phyloP scores from a whole-genome alignment of 92 coral and sea anemone species.

The Siderastrea siderea region DNA sequence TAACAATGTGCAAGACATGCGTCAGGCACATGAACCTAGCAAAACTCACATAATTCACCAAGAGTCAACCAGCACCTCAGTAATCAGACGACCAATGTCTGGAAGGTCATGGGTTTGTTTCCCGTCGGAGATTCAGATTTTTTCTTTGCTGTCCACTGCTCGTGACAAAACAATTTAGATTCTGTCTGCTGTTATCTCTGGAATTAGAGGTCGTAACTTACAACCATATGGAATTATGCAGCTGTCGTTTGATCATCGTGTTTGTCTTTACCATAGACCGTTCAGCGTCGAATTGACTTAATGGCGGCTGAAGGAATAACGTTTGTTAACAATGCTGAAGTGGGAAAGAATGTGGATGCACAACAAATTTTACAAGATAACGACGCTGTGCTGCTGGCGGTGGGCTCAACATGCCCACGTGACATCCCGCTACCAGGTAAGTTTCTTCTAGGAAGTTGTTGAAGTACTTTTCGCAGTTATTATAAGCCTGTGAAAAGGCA shows the following conservation, averaged over 20 bases:
- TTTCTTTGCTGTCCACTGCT: too few species aligned
- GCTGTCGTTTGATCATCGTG: neutral
- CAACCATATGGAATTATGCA: neutral
- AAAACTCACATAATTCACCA: too few species aligned
- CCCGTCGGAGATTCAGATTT: too few species aligned
- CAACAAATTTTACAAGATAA: constrained; percentile 80
- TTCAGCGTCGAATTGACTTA: constrained; percentile 90
- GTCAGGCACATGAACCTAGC: too few species aligned
- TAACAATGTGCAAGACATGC: neutral
- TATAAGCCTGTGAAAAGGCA: too few species aligned
- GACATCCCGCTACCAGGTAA: constrained; percentile 93
- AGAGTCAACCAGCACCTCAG: too few species aligned
- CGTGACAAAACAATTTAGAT: too few species aligned
- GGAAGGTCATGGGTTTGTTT: too few species aligned
- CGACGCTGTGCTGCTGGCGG: constrained; percentile 93
- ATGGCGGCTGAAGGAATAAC: constrained; percentile 86
- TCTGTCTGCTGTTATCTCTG: too few species aligned
- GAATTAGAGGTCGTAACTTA: too few species aligned
- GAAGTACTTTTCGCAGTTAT: too few species aligned
- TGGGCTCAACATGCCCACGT: constrained; percentile 96
- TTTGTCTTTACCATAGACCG: constrained; percentile 62
- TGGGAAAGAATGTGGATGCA: constrained; percentile 83
- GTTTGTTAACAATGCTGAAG: constrained; percentile 87
- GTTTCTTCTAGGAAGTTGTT: neutral
- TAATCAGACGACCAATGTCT: too few species aligned